Evolutionary conservation across 1,140 invertebrate genomes (phyloP).

Genomic region (Drosophila santomea): DNA sequence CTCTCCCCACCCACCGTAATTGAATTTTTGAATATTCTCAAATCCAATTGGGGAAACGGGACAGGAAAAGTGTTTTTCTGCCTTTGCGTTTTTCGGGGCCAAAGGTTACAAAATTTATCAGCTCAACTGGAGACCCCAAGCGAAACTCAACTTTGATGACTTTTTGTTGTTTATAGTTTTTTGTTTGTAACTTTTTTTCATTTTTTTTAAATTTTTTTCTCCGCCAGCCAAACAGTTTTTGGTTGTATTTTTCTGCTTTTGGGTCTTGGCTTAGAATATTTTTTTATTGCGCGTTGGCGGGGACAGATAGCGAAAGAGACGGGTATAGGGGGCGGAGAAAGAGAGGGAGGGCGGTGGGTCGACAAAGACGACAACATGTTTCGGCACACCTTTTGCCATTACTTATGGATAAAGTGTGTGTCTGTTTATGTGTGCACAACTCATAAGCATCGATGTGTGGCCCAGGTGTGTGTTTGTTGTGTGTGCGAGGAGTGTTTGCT

Average conservation of each 20-base stretch:
- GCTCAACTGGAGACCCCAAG: constrained; percentile 38
- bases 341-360: neutral
- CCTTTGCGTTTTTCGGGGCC: constrained; percentile 5
- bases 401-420: constrained; percentile 35
- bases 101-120: constrained; percentile 62
- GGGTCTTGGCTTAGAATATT: constrained; percentile 71
- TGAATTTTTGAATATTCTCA: constrained; percentile 51
- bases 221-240: constrained; percentile 19
- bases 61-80: constrained; percentile 42
- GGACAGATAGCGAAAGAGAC: constrained; percentile 54
- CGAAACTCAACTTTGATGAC: constrained; percentile 58
- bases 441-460: constrained; percentile 45
- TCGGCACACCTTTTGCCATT: constrained; percentile 60
- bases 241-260: constrained; percentile 39
- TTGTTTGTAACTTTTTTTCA: constrained; percentile 43
- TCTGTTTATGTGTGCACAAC: constrained; percentile 37
- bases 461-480: constrained; percentile 33
- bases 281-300: constrained; percentile 73
- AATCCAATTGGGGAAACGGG: constrained; percentile 42
- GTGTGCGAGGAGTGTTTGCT: constrained; percentile 44
- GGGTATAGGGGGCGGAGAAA: neutral
- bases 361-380: constrained; percentile 37
- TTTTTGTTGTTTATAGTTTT: constrained; percentile 65
- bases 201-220: neutral
- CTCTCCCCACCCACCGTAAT: constrained; percentile 3